Percentiles rank a stretch among this genome's conserved stretches.
Conservation (phyloP, 2,888 invertebrate genomes). For the Epiperipatus broadwayi region DNA sequence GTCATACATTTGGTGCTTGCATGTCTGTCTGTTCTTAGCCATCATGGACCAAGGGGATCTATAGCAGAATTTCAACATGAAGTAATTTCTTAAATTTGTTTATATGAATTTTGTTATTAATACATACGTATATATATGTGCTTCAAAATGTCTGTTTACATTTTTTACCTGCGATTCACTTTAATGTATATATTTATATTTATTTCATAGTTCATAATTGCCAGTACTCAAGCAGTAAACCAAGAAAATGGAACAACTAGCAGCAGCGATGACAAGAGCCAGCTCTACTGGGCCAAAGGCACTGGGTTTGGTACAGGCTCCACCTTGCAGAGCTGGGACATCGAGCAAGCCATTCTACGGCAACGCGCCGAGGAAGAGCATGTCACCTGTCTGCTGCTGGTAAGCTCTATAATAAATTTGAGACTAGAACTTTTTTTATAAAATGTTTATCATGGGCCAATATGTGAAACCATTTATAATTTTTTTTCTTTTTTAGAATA, state of each 20-base stretch:
- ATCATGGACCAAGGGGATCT: constrained; percentile 27
- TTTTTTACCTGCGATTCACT: too few species aligned
- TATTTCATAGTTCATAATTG: constrained; percentile 11
- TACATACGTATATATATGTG: too few species aligned
- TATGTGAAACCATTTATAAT: constrained; percentile 7
- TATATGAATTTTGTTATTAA: too few species aligned
- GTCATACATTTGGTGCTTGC: constrained; percentile 65
- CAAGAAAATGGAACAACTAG: constrained; percentile 29
- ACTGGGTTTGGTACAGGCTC: constrained; percentile 92
- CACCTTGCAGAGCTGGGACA: constrained; percentile 87
- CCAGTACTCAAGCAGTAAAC: constrained; percentile 5
- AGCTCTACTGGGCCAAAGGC: constrained; percentile 78
- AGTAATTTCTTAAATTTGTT: constrained; percentile 23
- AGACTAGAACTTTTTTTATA: not conserved
- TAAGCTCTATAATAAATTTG: too few species aligned
- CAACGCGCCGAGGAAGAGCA: constrained; percentile 84
- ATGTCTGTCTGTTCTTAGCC: constrained; percentile 68
- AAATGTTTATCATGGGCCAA: not conserved
- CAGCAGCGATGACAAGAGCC: constrained; percentile 18
- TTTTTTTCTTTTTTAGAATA: constrained; percentile 1
- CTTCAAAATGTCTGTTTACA: too few species aligned
- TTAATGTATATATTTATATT: constrained; percentile 1
- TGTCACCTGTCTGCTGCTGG: constrained; percentile 59
- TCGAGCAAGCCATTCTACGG: constrained; percentile 72
- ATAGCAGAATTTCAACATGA: constrained; percentile 29